Evolutionary conservation across 2,888 invertebrate genomes (phyloP).

Genomic region (Melanotus villosus): DNA sequence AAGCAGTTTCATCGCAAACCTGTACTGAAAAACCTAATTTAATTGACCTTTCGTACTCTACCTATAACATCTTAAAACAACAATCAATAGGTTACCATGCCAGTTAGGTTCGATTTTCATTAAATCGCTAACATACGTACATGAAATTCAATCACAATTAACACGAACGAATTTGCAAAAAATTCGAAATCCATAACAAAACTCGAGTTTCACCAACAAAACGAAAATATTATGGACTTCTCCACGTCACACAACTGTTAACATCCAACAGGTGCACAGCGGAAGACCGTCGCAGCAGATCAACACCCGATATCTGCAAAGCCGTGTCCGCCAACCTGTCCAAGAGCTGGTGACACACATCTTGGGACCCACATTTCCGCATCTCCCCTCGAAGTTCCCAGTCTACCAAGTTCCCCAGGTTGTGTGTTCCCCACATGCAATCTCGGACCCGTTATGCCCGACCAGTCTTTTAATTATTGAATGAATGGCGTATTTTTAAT

Average conservation of each 20-base stretch:
- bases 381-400: conserved; percentile 48
- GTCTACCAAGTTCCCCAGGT: conserved; percentile 43
- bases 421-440: conserved; percentile 35
- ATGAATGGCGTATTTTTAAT: conserved; percentile 45
- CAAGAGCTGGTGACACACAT: conserved; percentile 57
- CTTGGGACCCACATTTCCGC: conserved; percentile 57
- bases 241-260: conserved; percentile 13
- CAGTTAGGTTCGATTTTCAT: no score
- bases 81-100: no score
- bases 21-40: no score
- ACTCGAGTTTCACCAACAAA: conserved; percentile 3
- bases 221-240: not conserved
- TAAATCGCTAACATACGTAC: no score
- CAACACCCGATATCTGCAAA: conserved; percentile 50
- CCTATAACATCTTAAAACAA: no score
- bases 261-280: conserved; percentile 22
- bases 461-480: conserved; percentile 50
- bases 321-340: conserved; percentile 53
- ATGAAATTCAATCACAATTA: no score
- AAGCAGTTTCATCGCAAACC: no score
- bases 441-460: conserved; percentile 47
- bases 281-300: conserved; percentile 50
- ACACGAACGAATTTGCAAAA: no score
- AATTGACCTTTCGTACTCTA: no score
- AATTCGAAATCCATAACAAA: not conserved